phyloP scores from a whole-genome alignment of 2,888 invertebrate species.

The Crematogaster levior region DNA sequence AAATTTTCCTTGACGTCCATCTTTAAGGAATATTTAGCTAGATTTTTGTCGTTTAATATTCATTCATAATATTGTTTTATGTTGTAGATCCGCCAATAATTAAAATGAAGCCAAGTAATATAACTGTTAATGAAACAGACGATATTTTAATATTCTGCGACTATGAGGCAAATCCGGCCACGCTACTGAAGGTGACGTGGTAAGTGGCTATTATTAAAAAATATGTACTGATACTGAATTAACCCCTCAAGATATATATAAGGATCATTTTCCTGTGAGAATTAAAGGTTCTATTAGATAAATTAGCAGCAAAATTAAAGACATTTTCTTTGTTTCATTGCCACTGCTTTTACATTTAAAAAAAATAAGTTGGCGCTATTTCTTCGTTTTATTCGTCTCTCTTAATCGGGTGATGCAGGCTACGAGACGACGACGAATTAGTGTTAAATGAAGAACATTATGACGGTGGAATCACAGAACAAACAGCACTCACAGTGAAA shows the following conservation, averaged over 20 bases:
- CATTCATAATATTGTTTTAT: constrained; percentile 1
- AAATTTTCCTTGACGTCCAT: neutral
- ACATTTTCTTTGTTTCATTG: neutral
- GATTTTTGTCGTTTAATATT: too few relatives aligned
- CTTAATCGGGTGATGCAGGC: constrained; percentile 85
- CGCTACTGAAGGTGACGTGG: constrained; percentile 92
- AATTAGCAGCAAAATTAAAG: constrained; percentile 16
- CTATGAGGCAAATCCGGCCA: constrained; percentile 95
- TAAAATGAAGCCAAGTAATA: constrained; percentile 90
- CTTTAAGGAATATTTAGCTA: too few relatives aligned
- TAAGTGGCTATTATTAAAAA: constrained; percentile 85
- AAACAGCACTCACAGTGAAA: constrained; percentile 92
- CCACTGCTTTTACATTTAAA: neutral
- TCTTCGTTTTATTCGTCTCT: constrained; percentile 2
- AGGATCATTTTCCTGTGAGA: neutral
- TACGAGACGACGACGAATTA: constrained; percentile 89
- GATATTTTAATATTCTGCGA: constrained; percentile 92
- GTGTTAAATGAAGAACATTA: constrained; percentile 89
- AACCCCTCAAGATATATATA: neutral
- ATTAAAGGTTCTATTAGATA: neutral
- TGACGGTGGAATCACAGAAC: constrained; percentile 91
- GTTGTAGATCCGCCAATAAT: constrained; percentile 94
- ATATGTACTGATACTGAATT: neutral
- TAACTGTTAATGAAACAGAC: constrained; percentile 92
- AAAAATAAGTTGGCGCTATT: neutral